Evolutionary conservation across 1,140 invertebrate genomes (phyloP).

Genomic region (Hestina assimilis): DNA sequence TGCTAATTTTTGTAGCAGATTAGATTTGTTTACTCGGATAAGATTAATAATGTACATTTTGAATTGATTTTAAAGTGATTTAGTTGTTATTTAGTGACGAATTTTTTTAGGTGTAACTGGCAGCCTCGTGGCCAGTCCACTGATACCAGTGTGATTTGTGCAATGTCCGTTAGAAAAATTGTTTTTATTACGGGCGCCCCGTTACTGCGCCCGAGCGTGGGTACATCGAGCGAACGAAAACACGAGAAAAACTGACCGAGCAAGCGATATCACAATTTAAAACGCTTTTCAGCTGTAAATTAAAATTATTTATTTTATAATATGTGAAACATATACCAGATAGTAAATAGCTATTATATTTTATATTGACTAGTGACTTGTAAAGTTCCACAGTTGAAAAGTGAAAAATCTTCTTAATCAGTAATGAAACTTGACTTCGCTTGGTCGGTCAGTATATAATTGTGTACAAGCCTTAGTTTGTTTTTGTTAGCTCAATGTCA

Average conservation of each 20-base stretch:
- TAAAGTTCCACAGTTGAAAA: background rate
- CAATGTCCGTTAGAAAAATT: conserved; percentile 65
- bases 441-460: background rate
- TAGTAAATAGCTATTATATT: background rate
- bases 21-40: conserved; percentile 75
- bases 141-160: conserved; percentile 73
- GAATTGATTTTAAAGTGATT: conserved; percentile 77
- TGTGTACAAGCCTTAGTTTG: background rate
- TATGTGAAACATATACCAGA: background rate
- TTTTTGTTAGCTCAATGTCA: background rate
- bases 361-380: background rate
- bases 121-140: conserved; percentile 61
- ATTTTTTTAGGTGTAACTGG: conserved; percentile 73
- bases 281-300: background rate
- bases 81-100: conserved; percentile 78
- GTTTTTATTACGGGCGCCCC: conserved; percentile 19
- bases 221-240: background rate
- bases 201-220: background rate
- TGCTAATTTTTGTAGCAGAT: conserved; percentile 77
- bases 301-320: conserved; percentile 2
- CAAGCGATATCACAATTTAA: background rate
- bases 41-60: conserved; percentile 76
- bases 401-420: background rate
- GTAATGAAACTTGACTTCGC: background rate
- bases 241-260: background rate